These are phyloP conservation scores for Lepidocolaptes lacrymiger DNA, from an alignment of 2,797 vertebrate genomes.

Conservation along the genomic window DNA sequence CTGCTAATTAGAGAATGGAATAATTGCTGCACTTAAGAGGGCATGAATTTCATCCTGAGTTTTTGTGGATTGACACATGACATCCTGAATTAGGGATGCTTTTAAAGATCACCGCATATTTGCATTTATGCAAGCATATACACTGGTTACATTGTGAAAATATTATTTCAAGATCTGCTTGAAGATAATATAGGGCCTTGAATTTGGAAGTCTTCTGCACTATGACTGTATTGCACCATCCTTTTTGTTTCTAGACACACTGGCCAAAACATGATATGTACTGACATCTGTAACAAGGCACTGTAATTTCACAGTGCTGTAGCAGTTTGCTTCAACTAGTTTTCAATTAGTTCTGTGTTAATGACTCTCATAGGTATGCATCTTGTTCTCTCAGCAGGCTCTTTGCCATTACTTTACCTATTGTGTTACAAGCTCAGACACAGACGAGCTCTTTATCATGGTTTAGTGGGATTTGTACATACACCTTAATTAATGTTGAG, in stretches of 20 bases:
- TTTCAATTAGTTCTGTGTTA: neutral
- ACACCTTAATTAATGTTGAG: neutral
- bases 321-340: neutral
- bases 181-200: neutral
- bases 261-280: neutral
- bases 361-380: neutral
- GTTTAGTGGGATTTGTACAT: neutral
- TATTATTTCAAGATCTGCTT: neutral
- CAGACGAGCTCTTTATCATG: neutral
- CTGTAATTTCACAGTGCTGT: neutral
- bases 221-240: neutral
- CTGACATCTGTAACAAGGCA: neutral
- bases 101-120: neutral
- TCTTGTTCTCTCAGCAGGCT: neutral
- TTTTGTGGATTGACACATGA: neutral
- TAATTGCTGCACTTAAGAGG: neutral
- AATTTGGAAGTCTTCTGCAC: neutral
- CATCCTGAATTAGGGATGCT: neutral
- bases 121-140: neutral
- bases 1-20: neutral
- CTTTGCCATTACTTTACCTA: neutral
- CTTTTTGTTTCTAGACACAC: neutral
- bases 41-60: neutral
- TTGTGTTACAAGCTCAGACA: neutral
- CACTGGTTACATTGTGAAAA: neutral